Evolutionary conservation across 2,888 invertebrate species (phyloP).

Genomic region (Idaea straminata): DNA sequence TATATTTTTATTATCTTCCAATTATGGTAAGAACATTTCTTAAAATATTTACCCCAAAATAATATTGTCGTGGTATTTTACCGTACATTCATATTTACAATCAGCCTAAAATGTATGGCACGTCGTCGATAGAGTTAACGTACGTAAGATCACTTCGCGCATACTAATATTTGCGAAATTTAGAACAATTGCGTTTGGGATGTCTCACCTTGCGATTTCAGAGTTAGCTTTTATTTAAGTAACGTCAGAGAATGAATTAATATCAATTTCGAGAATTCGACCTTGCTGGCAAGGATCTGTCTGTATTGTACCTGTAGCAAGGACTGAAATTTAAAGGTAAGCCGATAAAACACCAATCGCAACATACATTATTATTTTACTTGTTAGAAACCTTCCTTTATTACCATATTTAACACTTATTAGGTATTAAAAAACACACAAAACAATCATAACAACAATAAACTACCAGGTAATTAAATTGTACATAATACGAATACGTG

Average conservation of each 20-base stretch:
- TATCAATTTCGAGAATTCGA: background rate
- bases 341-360: no score
- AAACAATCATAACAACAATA: no score
- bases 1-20: background rate
- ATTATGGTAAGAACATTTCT: background rate
- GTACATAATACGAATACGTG: no score
- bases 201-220: slow-evolving; percentile 27
- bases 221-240: background rate
- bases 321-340: background rate
- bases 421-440: no score
- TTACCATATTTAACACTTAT: no score
- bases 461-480: no score
- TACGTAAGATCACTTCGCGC: slow-evolving; percentile 29
- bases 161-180: slow-evolving; percentile 50
- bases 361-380: no score
- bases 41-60: background rate
- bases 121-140: slow-evolving; percentile 42
- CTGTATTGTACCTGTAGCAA: background rate
- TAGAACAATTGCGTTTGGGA: slow-evolving; percentile 33
- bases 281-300: slow-evolving; percentile 6
- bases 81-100: slow-evolving; percentile 11
- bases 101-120: slow-evolving; percentile 27
- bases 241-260: background rate
- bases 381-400: no score
- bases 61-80: background rate